Evolutionary conservation across 2,797 vertebrate genomes (phyloP).

Genomic region (Pseudopleuronectes americanus): DNA sequence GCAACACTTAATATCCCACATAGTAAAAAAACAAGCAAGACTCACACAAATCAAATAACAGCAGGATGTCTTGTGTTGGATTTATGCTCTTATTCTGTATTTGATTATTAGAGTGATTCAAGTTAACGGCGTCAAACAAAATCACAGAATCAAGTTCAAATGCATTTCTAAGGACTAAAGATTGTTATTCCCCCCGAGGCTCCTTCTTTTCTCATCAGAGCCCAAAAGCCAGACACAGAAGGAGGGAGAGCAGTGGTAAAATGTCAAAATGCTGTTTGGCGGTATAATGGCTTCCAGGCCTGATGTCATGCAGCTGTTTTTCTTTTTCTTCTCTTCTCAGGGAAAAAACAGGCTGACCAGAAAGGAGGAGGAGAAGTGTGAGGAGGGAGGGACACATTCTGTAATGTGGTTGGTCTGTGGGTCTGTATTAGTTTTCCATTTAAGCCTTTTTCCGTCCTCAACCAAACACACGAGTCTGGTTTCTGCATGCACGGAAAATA

Average conservation of each 20-base stretch:
- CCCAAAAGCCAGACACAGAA: slow-evolving; percentile 35
- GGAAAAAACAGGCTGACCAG: slow-evolving; percentile 63
- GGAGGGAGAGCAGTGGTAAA: slow-evolving; percentile 69
- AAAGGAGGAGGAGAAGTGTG: slow-evolving; percentile 58
- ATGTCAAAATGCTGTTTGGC: slow-evolving; percentile 70
- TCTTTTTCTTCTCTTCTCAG: slow-evolving; percentile 48
- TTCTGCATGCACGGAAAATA: slow-evolving; percentile 49
- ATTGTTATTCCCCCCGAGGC: slow-evolving; percentile 4
- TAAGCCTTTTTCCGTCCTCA: slow-evolving; percentile 40
- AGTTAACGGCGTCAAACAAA: slow-evolving; percentile 20
- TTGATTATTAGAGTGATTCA: slow-evolving; percentile 3
- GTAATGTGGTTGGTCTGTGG: slow-evolving; percentile 73
- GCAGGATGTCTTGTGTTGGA: too few species aligned
- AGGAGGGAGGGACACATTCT: slow-evolving; percentile 64
- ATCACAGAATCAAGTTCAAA: slow-evolving; percentile 18
- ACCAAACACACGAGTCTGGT: slow-evolving; percentile 60
- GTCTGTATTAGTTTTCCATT: slow-evolving; percentile 73
- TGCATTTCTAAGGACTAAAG: slow-evolving; percentile 19
- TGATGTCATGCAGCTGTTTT: slow-evolving; percentile 83
- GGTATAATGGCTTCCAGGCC: slow-evolving; percentile 84
- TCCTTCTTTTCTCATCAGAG: slow-evolving; percentile 51
- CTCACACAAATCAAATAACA: slow-evolving; percentile 1
- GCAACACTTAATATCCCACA: not conserved
- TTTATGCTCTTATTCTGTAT: not conserved
- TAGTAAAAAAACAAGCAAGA: not conserved